These are phyloP conservation scores for Andricus curvator DNA, from an alignment of 2,888 invertebrate species.

Conservation along the genomic window DNA sequence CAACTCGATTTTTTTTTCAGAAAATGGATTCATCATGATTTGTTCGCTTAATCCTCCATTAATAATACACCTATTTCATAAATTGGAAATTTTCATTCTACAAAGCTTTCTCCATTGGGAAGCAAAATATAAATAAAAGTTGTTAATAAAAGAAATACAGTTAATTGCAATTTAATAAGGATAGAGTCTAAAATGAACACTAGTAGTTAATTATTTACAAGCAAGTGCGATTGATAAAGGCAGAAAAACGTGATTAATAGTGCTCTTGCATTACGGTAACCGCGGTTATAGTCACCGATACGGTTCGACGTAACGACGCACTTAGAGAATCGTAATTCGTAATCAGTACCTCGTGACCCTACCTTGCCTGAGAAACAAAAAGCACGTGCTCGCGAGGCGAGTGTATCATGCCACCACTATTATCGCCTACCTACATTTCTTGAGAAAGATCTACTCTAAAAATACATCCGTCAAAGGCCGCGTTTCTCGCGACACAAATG, in stretches of 20 bases:
- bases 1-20: too few species aligned
- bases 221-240: not conserved
- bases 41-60: too few species aligned
- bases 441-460: constrained; percentile 30
- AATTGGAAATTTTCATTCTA: not conserved
- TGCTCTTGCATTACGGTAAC: not conserved
- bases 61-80: not conserved
- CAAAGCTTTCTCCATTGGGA: not conserved
- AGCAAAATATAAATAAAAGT: not conserved
- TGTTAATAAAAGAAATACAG: not conserved
- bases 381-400: constrained; percentile 27
- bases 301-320: constrained; percentile 8
- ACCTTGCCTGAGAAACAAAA: constrained; percentile 27
- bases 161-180: not conserved
- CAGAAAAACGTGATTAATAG: not conserved
- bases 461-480: constrained; percentile 35
- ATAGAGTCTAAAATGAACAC: not conserved
- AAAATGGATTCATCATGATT: too few species aligned
- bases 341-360: constrained; percentile 29
- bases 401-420: not conserved
- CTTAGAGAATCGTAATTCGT: constrained; percentile 25
- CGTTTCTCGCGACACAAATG: constrained; percentile 24
- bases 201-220: not conserved
- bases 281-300: not conserved
- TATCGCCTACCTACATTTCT: constrained; percentile 28